A percentile compares a stretch with the other conserved stretches of the same genome.
These are phyloP conservation scores for Periparus ater DNA, from an alignment of 2,797 vertebrate species.

Conservation along the genomic window DNA sequence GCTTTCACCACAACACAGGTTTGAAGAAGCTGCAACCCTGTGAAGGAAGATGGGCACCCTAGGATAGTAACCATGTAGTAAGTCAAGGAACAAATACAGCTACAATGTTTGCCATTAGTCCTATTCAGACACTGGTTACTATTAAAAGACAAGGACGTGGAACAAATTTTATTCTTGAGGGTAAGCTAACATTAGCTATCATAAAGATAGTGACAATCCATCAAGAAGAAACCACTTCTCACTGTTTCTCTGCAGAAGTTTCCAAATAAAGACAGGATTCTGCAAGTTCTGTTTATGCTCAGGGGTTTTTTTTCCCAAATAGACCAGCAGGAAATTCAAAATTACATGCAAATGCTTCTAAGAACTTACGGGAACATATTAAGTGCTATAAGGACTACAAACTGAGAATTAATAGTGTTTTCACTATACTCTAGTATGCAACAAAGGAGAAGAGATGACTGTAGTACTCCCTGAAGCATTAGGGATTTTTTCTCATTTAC, in stretches of 20 bases:
- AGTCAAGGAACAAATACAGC: not conserved
- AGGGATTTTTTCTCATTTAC: not conserved
- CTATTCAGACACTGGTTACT: not conserved
- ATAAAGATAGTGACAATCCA: not conserved
- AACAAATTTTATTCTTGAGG: not conserved
- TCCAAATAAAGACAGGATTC: not conserved
- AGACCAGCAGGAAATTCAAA: not conserved
- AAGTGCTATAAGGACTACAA: not conserved
- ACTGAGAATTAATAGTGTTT: not conserved
- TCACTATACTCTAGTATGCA: not conserved
- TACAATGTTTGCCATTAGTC: not conserved
- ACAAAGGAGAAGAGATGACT: not conserved
- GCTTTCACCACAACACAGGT: not conserved
- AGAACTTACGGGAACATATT: not conserved
- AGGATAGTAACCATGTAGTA: not conserved
- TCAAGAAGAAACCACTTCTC: not conserved
- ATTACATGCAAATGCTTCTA: not conserved
- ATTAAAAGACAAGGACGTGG: not conserved
- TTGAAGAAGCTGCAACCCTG: not conserved
- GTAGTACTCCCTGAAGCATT: not conserved
- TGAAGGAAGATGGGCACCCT: not conserved
- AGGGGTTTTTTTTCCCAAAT: not conserved
- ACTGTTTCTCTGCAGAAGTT: not conserved
- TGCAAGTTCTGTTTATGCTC: not conserved
- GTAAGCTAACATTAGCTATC: not conserved